Evolutionary conservation across 2,888 invertebrate genomes (phyloP), one percentile per base, ranked within the genome.

Genomic region (Platerodrilus igneus): DNA sequence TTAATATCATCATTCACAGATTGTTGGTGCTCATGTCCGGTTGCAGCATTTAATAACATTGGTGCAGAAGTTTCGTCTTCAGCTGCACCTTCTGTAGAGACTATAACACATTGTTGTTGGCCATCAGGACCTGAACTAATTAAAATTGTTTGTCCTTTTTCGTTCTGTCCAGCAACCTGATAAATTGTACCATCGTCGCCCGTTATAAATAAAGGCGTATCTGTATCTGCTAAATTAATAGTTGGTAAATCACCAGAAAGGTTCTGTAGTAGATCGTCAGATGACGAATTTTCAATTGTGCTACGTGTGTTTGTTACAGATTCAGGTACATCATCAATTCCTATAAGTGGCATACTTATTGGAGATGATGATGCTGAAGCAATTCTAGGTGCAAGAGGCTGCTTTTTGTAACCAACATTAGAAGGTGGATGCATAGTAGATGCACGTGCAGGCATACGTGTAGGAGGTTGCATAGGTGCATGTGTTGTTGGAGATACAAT

Each of bases 131-230:
- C 83, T 45, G 82, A 80, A 2, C 84, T 81, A 27, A 86, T 80
- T 28, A 86, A 65, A 44, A 86, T 71, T 1, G 85, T 85, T 60
- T 86, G 85, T 0, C 85, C 85, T 26, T 81, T 83, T 49, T 84
- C 83, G 52, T 84, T 85, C 57, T 87, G 85, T n/a, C 87, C 67
- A 4, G 67, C 66, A 47, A 79, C 79, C 70, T 84, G 83, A 62
- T 83, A 85, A 6, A 85, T 74, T 1, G 83, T 80, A n/a, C 89
- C 88, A 58, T 89, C 88, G 53, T 88, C 88, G 0, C 87, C 87
- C 0, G 86, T 81, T 22, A 88, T 86, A 57, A 87, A 78, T 45
- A 88, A 77, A 9, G 87, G 80, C 44, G 79, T 75, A 16, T 79
- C 76, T 2, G 55, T 53, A 28, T 67, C 45, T 36, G 58, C 51